Base-by-base conservation (phyloP, 1,140 invertebrate species). In the Papilio xuthus region DNA sequence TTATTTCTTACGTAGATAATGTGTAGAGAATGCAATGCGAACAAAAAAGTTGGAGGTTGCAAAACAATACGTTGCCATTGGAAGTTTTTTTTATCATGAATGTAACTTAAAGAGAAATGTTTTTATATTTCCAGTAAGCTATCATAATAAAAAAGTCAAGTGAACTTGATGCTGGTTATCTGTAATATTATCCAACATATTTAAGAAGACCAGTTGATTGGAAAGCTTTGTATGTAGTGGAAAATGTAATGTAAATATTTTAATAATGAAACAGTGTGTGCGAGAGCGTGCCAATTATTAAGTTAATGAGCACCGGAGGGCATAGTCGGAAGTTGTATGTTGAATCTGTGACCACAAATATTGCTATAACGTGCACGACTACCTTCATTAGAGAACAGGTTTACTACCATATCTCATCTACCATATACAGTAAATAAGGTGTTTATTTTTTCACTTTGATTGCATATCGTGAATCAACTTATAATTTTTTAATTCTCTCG, bases 371-470 rank as follows among this genome's bases (percentile, higher is more conserved):
- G 26, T 23, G 60, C 60, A 67, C 60, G 60, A 28, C 60, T 26
- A 67, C 60, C 60, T 67, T 67, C 60, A 32, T 67, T 67, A 67
- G 26, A 67, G 60, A 67, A 67, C 60, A 20, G 60, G 60, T 67
- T 67, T 28, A 67, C 60, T 28, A 67, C 26, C 13, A 67, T 67
- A 67, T 67, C 20, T 60, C 56, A 60, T 60, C 56, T 60, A n/a
- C n/a, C n/a, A n/a, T n/a, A 20, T 26, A 60, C 23, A 60, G 26
- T 60, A 60, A 60, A 60, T 13, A 26, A 26, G 12, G 56, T 60
- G 56, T 60, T 26, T 60, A 26, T 26, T 10, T 50, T 50, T 60
- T 26, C 12, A 26, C 56, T 23, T 60, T 12, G 56, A 60, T 26
- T 12, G 20, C 20, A 60, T 60, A 60, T 60, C 20, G 4, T 47